These are phyloP conservation scores for Ceratosolen fusciceps DNA, from an alignment of 1,140 invertebrate genomes.

Conservation along the genomic window DNA sequence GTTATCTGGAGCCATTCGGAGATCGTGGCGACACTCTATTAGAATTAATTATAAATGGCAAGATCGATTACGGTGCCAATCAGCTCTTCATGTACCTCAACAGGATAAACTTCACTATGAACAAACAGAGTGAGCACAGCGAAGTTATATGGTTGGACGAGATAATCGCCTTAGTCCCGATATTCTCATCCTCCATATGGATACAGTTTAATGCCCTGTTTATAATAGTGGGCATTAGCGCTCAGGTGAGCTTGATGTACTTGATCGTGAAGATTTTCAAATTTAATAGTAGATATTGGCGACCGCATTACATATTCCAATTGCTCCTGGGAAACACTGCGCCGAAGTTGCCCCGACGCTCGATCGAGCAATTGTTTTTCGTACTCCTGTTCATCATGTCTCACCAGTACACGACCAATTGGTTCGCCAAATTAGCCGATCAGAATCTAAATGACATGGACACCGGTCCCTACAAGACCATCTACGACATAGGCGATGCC, in stretches of 20 bases:
- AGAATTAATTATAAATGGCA: not conserved
- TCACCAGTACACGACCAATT: not conserved
- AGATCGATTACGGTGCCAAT: conserved; percentile 23
- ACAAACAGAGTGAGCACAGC: not conserved
- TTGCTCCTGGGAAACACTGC: not conserved
- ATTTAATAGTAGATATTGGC: conserved; percentile 5
- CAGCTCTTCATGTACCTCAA: conserved; percentile 8
- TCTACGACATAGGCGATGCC: not conserved
- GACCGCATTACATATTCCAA: conserved; percentile 20
- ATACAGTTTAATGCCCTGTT: not conserved
- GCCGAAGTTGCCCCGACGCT: not conserved
- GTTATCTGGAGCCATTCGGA: not conserved
- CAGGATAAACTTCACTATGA: not conserved
- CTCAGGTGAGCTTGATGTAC: not conserved
- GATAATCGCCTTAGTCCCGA: conserved; percentile 1
- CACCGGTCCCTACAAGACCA: not conserved
- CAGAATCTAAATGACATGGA: not conserved
- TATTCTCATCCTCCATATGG: not conserved
- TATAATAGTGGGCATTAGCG: not conserved
- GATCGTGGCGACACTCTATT: not conserved
- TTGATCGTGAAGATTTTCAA: not conserved
- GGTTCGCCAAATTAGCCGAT: conserved; percentile 16
- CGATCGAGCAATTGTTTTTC: not conserved
- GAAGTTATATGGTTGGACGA: conserved; percentile 18
- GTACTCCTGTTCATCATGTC: conserved; percentile 15